These are phyloP conservation scores for Sarcophaga subvicina DNA, from an alignment of 2,888 invertebrate species.

Conservation along the genomic window DNA sequence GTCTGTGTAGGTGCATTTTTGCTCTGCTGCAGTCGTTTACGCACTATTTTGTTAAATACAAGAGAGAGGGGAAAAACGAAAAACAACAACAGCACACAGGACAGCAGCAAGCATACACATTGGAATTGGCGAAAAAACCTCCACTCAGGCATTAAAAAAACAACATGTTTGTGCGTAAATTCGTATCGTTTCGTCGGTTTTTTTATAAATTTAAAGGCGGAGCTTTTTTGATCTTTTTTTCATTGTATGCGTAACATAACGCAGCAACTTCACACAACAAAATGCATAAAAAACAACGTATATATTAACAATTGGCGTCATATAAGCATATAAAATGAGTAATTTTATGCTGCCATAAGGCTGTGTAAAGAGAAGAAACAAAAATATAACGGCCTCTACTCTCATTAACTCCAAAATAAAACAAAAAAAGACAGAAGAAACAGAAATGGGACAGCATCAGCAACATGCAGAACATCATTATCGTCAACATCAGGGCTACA, in stretches of 20 bases:
- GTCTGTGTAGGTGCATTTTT: constrained; percentile 58
- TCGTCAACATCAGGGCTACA: too few relatives aligned
- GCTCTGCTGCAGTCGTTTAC: constrained; percentile 49
- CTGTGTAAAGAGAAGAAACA: neutral
- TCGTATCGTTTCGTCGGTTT: neutral
- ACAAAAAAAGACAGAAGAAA: too few relatives aligned
- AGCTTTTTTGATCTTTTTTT: constrained; percentile 80
- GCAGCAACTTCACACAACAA: too few relatives aligned
- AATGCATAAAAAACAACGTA: constrained; percentile 25
- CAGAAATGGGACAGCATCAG: too few relatives aligned
- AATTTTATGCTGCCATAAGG: constrained; percentile 40
- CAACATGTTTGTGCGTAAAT: too few relatives aligned
- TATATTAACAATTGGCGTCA: constrained; percentile 67
- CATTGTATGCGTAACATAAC: constrained; percentile 61
- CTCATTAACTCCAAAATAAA: too few relatives aligned
- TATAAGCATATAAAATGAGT: constrained; percentile 71
- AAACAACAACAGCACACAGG: constrained; percentile 42
- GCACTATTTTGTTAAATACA: constrained; percentile 66
- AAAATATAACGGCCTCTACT: too few relatives aligned
- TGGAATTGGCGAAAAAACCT: too few relatives aligned
- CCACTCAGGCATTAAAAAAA: too few relatives aligned
- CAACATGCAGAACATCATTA: too few relatives aligned
- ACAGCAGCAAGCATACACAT: too few relatives aligned
- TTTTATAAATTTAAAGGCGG: constrained; percentile 78
- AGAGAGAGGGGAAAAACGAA: constrained; percentile 2